These are phyloP conservation scores for Drosophila ananassae DNA, from an alignment of 1,140 invertebrate genomes.

Conservation along the genomic window DNA sequence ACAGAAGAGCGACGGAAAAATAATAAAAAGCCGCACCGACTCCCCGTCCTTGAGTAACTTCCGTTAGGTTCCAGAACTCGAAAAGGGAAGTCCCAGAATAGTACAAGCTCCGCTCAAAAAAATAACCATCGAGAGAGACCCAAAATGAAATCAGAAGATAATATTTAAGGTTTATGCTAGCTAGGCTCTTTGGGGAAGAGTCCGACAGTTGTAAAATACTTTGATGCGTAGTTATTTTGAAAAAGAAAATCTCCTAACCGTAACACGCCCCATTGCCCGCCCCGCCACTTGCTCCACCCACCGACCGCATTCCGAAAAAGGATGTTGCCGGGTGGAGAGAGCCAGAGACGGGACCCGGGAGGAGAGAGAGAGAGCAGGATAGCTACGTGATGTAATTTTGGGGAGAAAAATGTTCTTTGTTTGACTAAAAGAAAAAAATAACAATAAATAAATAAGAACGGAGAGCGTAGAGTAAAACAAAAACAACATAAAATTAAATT, in stretches of 20 bases:
- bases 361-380: constrained; percentile 17
- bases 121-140: not conserved
- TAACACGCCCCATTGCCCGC: constrained; percentile 1
- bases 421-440: constrained; percentile 50
- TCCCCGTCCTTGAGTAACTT: constrained; percentile 46
- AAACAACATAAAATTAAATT: constrained; percentile 76
- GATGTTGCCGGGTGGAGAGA: constrained; percentile 42
- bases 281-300: constrained; percentile 41
- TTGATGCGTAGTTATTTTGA: constrained; percentile 60
- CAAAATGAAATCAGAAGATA: constrained; percentile 1
- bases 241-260: constrained; percentile 6
- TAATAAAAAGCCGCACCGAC: constrained; percentile 47
- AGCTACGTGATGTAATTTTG: constrained; percentile 70
- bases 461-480: constrained; percentile 65
- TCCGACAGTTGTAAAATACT: constrained; percentile 7
- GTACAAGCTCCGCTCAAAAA: not conserved
- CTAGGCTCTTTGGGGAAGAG: constrained; percentile 1
- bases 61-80: constrained; percentile 31
- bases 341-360: constrained; percentile 1
- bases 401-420: constrained; percentile 69
- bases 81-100: constrained; percentile 12
- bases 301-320: constrained; percentile 50
- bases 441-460: constrained; percentile 72
- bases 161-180: constrained; percentile 13
- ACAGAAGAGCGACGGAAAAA: constrained; percentile 35